Percentiles rank a stretch among this genome's conserved stretches.
Evolutionary conservation across 2,113 vertebrate genomes (phyloP).

Genomic region (Tragelaphus strepsiceros): DNA sequence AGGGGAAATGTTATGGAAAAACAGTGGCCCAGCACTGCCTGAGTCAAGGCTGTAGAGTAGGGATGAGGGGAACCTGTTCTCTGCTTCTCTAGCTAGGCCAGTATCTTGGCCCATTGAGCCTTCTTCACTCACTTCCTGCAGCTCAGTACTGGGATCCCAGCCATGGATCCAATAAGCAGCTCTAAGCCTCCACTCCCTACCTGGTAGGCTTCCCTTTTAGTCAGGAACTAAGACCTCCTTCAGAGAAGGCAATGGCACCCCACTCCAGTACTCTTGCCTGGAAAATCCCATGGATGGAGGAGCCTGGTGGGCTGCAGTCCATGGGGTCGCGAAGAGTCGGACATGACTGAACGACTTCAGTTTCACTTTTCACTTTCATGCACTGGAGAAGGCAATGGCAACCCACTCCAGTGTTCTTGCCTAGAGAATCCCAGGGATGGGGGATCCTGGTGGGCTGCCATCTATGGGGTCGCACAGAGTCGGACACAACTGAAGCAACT

Average conservation of each 20-base stretch:
- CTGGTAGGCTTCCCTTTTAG: neutral
- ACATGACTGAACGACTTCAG: no score
- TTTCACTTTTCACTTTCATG: no score
- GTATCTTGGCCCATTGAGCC: neutral
- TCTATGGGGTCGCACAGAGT: no score
- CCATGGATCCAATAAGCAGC: neutral
- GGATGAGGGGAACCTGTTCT: neutral
- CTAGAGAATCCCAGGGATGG: no score
- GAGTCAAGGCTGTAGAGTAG: neutral
- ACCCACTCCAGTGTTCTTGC: no score
- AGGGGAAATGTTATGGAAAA: neutral
- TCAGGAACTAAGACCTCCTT: neutral
- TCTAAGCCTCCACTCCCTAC: neutral
- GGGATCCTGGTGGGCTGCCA: no score
- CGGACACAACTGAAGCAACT: accelerated
- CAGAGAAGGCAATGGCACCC: no score
- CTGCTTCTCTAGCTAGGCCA: neutral
- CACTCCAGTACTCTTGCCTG: no score
- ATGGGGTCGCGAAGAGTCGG: no score
- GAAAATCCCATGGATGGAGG: no score
- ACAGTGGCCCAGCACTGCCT: neutral
- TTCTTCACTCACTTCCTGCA: neutral
- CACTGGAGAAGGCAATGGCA: no score
- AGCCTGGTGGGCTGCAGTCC: no score
- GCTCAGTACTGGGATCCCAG: neutral